Percentiles rank a stretch among this genome's conserved stretches.
phyloP scores from a whole-genome alignment of 2,113 vertebrate species.

The Ondatra zibethicus region DNA sequence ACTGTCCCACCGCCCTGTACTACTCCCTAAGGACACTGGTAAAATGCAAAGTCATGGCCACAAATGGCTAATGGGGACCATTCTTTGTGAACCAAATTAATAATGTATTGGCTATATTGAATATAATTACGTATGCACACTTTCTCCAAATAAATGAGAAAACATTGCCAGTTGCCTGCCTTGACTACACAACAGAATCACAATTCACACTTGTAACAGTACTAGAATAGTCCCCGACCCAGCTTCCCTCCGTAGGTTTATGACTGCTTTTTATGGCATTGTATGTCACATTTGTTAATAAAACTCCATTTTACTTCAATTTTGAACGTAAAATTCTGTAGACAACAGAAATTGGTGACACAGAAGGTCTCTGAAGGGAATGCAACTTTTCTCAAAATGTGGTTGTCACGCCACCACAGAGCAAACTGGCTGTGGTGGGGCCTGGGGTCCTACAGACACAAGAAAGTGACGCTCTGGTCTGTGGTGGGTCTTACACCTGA shows the following conservation, averaged over 20 bases:
- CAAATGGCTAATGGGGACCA: not conserved
- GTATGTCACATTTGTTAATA: not conserved
- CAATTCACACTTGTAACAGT: not conserved
- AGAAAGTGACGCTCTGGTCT: not conserved
- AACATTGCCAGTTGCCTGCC: not conserved
- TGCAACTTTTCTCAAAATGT: not conserved
- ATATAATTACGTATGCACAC: not conserved
- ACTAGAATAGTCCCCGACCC: not conserved
- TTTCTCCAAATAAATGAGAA: slow-evolving; percentile 7
- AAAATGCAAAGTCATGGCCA: not conserved
- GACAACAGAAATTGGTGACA: not conserved
- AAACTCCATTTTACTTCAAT: not conserved
- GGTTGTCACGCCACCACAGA: not conserved
- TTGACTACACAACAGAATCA: slow-evolving; percentile 32
- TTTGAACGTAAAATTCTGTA: slow-evolving; percentile 18
- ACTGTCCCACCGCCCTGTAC: not conserved
- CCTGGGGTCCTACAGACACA: not conserved
- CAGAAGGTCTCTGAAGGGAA: not conserved
- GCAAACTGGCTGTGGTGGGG: not conserved
- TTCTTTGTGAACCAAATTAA: slow-evolving; percentile 50
- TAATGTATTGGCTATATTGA: not conserved
- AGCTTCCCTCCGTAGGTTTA: not conserved
- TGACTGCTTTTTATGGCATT: not conserved
- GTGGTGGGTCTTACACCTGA: not conserved
- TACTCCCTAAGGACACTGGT: not conserved